Base-by-base conservation (phyloP, 2,113 vertebrate genomes). In the Emberiza fucata region DNA sequence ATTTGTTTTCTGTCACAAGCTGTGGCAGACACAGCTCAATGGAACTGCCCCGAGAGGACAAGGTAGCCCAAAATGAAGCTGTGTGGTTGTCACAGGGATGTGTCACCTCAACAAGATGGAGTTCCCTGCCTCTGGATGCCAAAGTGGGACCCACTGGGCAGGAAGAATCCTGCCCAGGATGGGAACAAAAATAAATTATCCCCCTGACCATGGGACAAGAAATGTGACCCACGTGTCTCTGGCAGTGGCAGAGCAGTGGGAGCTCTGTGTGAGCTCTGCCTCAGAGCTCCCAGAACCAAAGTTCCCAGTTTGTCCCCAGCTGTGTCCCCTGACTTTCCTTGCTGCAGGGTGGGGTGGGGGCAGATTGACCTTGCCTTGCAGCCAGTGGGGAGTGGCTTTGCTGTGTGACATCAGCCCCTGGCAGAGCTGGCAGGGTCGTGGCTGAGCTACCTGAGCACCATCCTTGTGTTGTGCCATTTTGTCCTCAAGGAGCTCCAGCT, bases 111-210 rank as follows among this genome's bases (percentile, higher is more conserved):
- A 8, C 17, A 10, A 40, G 69, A 39, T 18, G 60, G 76, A 48
- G 70, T 8, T 79, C 53, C 84, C 81, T 69, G 65, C 86, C 73
- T 56, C 14, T 37, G 50, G 80, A 64, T 53, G 57, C 53, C 3
- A 6, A 65, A 48, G 28, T 3, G 45, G 69, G 61, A 68, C 44
- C 0, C 0, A 27, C 29, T 31, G 22, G 11, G 37, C n/a, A 7
- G 61, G 60, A 56, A 35, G 44, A 77, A 59, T 72, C 37, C 57
- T 48, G 33, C 72, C 86, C 61, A 54, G 29, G 39, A 69, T 8
- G 27, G 42, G 80, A 90, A 86, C 7, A 56, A 78, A 83, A 86
- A 78, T n/a, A 27, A 72, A 61, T 68, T 2, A 70, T 44, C 17
- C 23, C n/a, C 16, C 37, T 53, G 42, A 81, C 64, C 13, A 28